Evolutionary conservation across 1,140 invertebrate genomes (phyloP), one percentile per base, ranked within the genome.

Genomic region (Zaprionus davidi): DNA sequence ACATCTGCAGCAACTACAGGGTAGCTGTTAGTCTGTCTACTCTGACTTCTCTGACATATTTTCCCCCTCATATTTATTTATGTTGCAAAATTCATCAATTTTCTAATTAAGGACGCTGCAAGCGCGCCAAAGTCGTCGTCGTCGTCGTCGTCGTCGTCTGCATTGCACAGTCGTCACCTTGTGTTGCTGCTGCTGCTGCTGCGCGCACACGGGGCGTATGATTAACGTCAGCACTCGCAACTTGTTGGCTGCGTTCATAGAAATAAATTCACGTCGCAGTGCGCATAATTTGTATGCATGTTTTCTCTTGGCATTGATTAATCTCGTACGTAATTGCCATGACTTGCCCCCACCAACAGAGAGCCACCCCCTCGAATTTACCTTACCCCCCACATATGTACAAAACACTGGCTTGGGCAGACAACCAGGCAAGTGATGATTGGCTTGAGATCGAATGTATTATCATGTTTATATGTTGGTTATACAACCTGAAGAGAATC

Each of bases 231-330:
- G 78, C 69, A 57, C 20, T 66, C 82, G 84, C 84, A 24, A 87
- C 84, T 87, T 87, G 84, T 87, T 87, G 83, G 83, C 84, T 86
- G 74, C 41, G 60, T 59, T 67, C 69, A 81, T 78, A 79, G 74
- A 81, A 71, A 87, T 87, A 87, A 87, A 87, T 87, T 87, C 63
- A 87, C 76, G 84, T 88, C 85, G 85, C 55, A 81, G 73, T 81
- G 78, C 74, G 78, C 84, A 88, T 81, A 87, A 87, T 88, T 87
- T 90, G 73, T 46, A 46, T 76, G 53, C 85, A 83, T 88, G 81
- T 87, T 87, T 87, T 87, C 67, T 87, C 78, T 57, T 88, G 84
- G 84, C 84, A 87, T 87, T 87, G 84, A 87, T 87, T 87, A 87
- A 87, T 87, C 78, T 87, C 78, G 55, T 85, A 84, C 84, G 74